phyloP scores from a whole-genome alignment of 2,888 invertebrate species.

The Deladenus siricidicola region DNA sequence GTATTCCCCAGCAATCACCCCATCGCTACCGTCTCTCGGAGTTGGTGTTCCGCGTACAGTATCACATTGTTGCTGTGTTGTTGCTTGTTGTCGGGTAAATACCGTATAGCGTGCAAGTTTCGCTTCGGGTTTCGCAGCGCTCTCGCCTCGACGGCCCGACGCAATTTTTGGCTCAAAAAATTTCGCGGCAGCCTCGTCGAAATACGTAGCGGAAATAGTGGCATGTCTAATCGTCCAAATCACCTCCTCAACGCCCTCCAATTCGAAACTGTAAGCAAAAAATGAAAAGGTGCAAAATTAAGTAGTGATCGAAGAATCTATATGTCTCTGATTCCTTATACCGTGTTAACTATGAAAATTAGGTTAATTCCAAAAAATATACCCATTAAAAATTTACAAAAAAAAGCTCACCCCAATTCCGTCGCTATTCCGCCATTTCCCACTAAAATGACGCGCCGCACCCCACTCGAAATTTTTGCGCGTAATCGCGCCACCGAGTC shows the following conservation, averaged over 20 bases:
- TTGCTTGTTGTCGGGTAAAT: neutral
- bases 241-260: constrained; percentile 73
- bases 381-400: neutral
- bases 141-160: constrained; percentile 22
- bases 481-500: constrained; percentile 31
- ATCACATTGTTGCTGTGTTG: too few species aligned
- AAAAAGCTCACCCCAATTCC: constrained; percentile 65
- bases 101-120: constrained; percentile 47
- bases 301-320: neutral
- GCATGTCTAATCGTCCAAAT: constrained; percentile 88
- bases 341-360: too few species aligned
- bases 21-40: neutral
- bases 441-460: constrained; percentile 69
- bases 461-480: constrained; percentile 61
- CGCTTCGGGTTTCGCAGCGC: constrained; percentile 64
- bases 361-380: too few species aligned
- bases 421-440: constrained; percentile 99
- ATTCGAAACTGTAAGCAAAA: constrained; percentile 62
- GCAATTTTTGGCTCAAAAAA: constrained; percentile 63
- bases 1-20: neutral
- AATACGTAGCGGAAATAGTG: constrained; percentile 83
- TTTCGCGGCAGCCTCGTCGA: constrained; percentile 88
- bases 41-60: neutral
- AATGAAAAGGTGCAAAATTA: neutral
- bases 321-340: too few species aligned